phyloP scores from a whole-genome alignment of 1,140 invertebrate genomes.

The Oscheius sp. region DNA sequence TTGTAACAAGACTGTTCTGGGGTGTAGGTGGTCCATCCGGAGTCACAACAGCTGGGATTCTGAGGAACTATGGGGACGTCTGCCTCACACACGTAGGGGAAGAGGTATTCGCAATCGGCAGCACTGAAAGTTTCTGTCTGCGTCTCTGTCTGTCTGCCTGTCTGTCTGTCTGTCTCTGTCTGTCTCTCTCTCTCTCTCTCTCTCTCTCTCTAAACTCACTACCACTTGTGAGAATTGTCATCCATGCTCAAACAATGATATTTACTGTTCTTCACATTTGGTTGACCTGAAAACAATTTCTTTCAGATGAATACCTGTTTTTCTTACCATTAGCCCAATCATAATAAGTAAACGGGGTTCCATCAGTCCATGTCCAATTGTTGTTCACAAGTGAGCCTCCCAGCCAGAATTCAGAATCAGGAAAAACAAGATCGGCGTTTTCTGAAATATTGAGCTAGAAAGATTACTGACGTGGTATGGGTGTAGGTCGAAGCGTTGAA shows the following conservation, averaged over 20 bases:
- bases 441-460: not conserved
- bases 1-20: not conserved
- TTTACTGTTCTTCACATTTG: not conserved
- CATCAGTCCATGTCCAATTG: slow-evolving; percentile 2
- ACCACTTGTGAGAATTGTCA: not conserved
- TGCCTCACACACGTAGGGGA: not conserved
- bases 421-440: not conserved
- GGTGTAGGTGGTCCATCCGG: not conserved
- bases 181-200: no score
- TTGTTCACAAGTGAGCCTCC: not conserved
- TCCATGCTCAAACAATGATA: not conserved
- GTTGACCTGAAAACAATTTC: not conserved
- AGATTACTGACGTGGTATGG: no score
- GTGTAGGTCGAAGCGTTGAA: no score
- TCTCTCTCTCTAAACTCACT: no score
- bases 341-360: not conserved
- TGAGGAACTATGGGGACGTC: not conserved
- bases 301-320: not conserved
- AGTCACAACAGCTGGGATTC: not conserved
- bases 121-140: not conserved
- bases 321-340: not conserved
- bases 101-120: not conserved
- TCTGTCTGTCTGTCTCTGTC: no score
- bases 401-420: not conserved
- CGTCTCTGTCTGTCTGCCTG: no score